phyloP scores from a whole-genome alignment of 2,888 invertebrate species.

The Drosophila mimica region DNA sequence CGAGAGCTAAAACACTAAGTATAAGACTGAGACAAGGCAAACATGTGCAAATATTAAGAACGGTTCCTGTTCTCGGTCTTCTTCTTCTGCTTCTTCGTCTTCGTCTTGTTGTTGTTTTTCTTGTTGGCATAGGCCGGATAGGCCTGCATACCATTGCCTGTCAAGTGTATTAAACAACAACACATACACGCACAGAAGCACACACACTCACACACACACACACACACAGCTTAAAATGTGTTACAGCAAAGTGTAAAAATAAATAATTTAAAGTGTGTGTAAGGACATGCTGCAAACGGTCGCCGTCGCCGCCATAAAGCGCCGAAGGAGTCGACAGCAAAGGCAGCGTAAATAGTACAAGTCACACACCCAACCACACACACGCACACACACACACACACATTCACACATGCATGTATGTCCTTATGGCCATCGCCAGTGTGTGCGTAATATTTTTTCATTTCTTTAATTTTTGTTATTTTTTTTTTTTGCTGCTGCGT shows the following conservation, averaged over 20 bases:
- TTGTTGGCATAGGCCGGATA: constrained; percentile 49
- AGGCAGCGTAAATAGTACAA: constrained; percentile 67
- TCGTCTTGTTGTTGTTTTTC: constrained; percentile 2
- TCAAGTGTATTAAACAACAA: constrained; percentile 66
- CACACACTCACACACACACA: constrained; percentile 28
- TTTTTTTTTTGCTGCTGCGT: constrained; percentile 29
- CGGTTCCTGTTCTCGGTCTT: constrained; percentile 45
- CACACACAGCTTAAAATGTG: constrained; percentile 70
- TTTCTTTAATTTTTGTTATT: constrained; percentile 23
- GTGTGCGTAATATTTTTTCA: constrained; percentile 62
- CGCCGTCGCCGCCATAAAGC: constrained; percentile 70
- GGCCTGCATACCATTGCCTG: constrained; percentile 49
- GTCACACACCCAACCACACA: constrained; percentile 38
- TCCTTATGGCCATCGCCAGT: constrained; percentile 44
- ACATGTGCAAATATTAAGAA: constrained; percentile 69
- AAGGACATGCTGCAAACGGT: constrained; percentile 77
- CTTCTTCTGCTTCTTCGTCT: constrained; percentile 36
- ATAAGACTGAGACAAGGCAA: constrained; percentile 29
- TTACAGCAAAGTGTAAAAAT: constrained; percentile 82
- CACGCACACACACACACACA: constrained; percentile 11
- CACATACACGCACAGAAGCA: constrained; percentile 21
- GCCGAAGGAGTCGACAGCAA: constrained; percentile 58
- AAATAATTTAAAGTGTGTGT: constrained; percentile 82
- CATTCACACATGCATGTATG: constrained; percentile 22
- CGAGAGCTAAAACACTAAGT: neutral